Evolutionary conservation across 2,113 vertebrate species (phyloP), one percentile per base, ranked within the genome.

Genomic region (Chaetodon trifascialis): DNA sequence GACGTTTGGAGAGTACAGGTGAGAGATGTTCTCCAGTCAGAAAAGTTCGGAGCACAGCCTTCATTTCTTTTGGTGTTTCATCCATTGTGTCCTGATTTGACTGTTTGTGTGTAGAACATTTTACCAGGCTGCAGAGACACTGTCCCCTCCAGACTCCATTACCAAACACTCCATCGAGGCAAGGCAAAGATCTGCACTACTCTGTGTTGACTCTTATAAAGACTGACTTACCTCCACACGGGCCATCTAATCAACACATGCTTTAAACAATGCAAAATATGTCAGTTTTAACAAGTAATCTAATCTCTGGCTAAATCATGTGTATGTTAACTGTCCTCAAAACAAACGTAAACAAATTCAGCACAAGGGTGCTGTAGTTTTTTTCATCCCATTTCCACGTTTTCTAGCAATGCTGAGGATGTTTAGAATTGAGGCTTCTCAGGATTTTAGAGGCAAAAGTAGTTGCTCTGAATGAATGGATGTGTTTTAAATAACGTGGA

Each of bases 1-100:
- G 67, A 98, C 98, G 0, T 99, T 99, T 93, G 98, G 98, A 89
- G 98, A 99, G 93, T 99, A 99, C 95, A 99, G 98, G 98, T 99
- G 90, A 96, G 96, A 77, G 4, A 38, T 36, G 36, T 42, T 60
- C 23, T 14, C 0, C 2, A 68, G 17, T 5, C 2, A 55, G 54
- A 40, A 17, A 36, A 40, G 36, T 38, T n/a, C 36, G 36, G 3
- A 47, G 54, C 38, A 46, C 34, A 60, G 38, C 52, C 17, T 17
- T 56, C 10, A 56, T 40, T 42, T 49, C 7, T 56, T 34, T 25
- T 42, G 2, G 55, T 71, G 65, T 16, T 38, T 54, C 17, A 21
- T 67, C 55, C 3, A 7, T 25, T 73, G 21, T 83, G 30, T 81
- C 49, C 63, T 89, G 77, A 85, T 60, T 55, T 34, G 54, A 34